Base-by-base conservation (phyloP, 2,888 invertebrate genomes). In the Heliconius ethilla region DNA sequence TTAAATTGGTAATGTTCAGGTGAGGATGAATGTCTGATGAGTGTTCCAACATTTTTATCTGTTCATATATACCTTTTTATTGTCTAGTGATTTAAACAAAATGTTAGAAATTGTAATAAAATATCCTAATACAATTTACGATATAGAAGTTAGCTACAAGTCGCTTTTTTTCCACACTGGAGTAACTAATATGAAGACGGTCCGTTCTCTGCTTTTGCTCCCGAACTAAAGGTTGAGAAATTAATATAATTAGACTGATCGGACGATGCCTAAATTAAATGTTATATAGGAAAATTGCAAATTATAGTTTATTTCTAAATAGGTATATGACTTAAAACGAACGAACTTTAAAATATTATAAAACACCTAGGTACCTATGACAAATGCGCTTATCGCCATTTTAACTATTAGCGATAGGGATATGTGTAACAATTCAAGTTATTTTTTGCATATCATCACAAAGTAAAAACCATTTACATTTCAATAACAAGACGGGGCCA, bases 401-500 rank as follows among this genome's bases (percentile, higher is more conserved):
- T 40, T 40, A 69, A n/a, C 67, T 40, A 25, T 25, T 25, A 37
- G n/a, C 13, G n/a, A 69, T 69, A 69, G 25, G 13, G 15, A 40
- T 69, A 69, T 40, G 40, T 69, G 15, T 25, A 69, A 69, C 40
- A 69, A 25, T 69, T 25, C 25, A n/a, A 69, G 25, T 69, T 69
- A 69, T 40, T 69, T 69, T 69, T 15, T 67, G 67, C 25, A 25
- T 27, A 27, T 27, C 27, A 27, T 69, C 67, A 40, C 2, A 40
- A 45, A 69, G 15, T 40, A 25, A 45, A 67, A 45, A 69, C 67
- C 33, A 7, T 33, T 33, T 33, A 33, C 33, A 33, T 33, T 33
- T 33, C 55, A 72, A 59, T 72, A 59, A 59, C 33, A 22, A 59
- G 55, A 72, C 70, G 59, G 72, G 69, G 72, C 59, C 59, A 72